Percentiles rank a stretch among this genome's conserved stretches.
Evolutionary conservation across 1,140 invertebrate genomes (phyloP).

Genomic region (Andrena cerasifolii): DNA sequence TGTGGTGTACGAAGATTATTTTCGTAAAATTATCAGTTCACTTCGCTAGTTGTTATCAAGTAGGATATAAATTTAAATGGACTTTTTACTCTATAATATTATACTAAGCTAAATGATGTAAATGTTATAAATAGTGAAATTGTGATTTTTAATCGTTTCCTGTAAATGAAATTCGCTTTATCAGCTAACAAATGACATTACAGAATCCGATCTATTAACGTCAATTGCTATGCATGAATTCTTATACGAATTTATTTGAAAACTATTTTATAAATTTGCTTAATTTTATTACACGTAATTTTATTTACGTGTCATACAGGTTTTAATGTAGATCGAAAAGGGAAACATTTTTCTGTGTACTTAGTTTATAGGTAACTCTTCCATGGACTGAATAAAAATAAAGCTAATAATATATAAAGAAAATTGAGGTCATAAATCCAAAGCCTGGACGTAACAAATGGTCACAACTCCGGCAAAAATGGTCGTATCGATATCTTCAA

Average conservation of each 20-base stretch:
- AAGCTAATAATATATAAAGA: not conserved
- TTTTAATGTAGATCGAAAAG: too few relatives aligned
- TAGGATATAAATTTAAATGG: not conserved
- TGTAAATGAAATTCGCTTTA: not conserved
- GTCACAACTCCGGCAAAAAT: too few relatives aligned
- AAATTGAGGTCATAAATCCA: too few relatives aligned
- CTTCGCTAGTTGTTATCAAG: not conserved
- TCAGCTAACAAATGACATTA: not conserved
- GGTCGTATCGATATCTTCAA: too few relatives aligned
- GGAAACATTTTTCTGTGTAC: too few relatives aligned
- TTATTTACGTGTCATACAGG: too few relatives aligned
- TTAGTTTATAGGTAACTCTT: too few relatives aligned
- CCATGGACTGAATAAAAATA: not conserved
- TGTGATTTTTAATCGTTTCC: not conserved
- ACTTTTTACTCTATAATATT: not conserved
- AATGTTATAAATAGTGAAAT: not conserved
- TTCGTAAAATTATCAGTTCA: not conserved
- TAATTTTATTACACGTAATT: too few relatives aligned
- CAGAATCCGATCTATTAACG: not conserved
- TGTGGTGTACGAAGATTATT: not conserved
- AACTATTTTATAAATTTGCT: not conserved
- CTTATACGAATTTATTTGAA: not conserved
- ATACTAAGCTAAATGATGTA: too few relatives aligned
- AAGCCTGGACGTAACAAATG: too few relatives aligned
- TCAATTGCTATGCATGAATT: not conserved